Evolutionary conservation across 2,113 vertebrate genomes (phyloP).

Genomic region (Raphicerus campestris): DNA sequence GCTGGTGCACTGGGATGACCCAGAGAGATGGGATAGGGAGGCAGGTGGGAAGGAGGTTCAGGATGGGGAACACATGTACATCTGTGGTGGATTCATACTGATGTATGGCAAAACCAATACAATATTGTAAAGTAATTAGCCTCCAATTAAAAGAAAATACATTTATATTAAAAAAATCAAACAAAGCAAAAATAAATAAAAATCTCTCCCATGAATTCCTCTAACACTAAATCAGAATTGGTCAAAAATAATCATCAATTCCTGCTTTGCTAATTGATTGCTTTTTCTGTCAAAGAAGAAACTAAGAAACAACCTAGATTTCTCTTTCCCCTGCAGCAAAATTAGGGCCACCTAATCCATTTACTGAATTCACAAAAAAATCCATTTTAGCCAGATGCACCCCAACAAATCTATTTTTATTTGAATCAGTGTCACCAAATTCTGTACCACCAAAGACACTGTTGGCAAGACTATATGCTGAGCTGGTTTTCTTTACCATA

Average conservation of each 20-base stretch:
- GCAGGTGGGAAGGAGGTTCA: too few species aligned
- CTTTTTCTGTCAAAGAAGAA: background rate
- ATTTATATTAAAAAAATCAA: too few species aligned
- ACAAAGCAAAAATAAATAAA: background rate
- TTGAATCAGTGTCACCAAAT: background rate
- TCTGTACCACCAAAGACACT: background rate
- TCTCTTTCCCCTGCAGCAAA: background rate
- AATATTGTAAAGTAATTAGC: too few species aligned
- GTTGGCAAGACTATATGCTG: background rate
- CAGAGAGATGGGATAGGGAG: too few species aligned
- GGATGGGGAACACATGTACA: too few species aligned
- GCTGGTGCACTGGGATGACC: too few species aligned
- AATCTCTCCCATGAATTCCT: background rate
- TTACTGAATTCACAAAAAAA: background rate
- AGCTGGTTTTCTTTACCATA: background rate
- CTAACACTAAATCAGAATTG: background rate
- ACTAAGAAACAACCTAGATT: background rate
- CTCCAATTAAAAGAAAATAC: too few species aligned
- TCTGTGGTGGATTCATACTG: too few species aligned
- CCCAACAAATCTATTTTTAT: background rate
- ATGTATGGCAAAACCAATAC: too few species aligned
- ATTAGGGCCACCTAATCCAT: background rate
- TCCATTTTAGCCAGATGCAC: background rate
- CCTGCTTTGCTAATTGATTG: background rate
- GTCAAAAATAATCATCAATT: background rate